These are phyloP conservation scores for Gobionotothen gibberifrons DNA, from an alignment of 2,797 vertebrate species.

Conservation along the genomic window DNA sequence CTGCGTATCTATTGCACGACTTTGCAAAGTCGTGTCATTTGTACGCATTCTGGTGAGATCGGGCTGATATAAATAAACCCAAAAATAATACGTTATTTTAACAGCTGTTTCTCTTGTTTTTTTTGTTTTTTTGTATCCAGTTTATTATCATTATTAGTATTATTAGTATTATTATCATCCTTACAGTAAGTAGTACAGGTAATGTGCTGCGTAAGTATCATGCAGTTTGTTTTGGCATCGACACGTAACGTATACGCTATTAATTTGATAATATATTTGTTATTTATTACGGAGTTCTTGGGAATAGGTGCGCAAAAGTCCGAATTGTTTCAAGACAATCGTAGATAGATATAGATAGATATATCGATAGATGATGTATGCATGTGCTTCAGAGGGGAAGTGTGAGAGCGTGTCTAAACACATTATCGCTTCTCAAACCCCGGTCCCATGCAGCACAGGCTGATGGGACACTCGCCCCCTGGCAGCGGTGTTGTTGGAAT, in stretches of 20 bases:
- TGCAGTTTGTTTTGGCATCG: not conserved
- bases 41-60: too few relatives aligned
- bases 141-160: not conserved
- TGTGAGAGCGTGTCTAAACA: constrained; percentile 47
- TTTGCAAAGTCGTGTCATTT: too few relatives aligned
- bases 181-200: too few relatives aligned
- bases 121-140: too few relatives aligned
- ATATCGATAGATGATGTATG: not conserved
- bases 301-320: not conserved
- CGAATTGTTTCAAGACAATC: not conserved
- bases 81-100: not conserved
- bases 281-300: not conserved
- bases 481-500: constrained; percentile 41
- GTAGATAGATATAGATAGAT: not conserved
- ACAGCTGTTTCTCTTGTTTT: not conserved
- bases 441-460: constrained; percentile 23
- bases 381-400: constrained; percentile 11
- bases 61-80: too few relatives aligned
- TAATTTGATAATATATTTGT: not conserved
- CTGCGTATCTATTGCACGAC: too few relatives aligned
- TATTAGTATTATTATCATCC: not conserved
- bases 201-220: not conserved
- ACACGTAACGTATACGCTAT: not conserved
- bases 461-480: constrained; percentile 34
- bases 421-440: constrained; percentile 16